Percentiles rank a stretch among this genome's conserved stretches.
Conservation (phyloP, 2,113 vertebrate genomes). For the Podiceps cristatus region DNA sequence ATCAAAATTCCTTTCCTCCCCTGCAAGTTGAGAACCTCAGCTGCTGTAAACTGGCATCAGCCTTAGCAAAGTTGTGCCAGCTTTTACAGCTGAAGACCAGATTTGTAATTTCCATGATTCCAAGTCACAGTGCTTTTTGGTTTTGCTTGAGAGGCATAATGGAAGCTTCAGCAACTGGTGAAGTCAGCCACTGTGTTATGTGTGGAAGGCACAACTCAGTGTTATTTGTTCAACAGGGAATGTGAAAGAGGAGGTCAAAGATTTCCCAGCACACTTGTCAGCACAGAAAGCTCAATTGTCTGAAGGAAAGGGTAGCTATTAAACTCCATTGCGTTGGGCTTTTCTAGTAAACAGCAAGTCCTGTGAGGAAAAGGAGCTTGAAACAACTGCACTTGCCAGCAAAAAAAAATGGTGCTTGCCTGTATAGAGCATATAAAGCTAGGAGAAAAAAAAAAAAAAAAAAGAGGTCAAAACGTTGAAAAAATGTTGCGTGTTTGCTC, state of each 20-base stretch:
- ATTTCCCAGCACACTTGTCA: not conserved
- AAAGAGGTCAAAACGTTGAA: conserved; percentile 36
- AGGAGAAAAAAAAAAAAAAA: conserved; percentile 50
- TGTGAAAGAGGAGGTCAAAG: not conserved
- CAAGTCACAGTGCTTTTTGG: not conserved
- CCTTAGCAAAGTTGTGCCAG: not conserved
- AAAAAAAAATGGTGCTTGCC: too few relatives aligned
- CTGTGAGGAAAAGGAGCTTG: not conserved
- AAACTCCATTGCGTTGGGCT: not conserved
- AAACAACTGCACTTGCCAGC: conserved; percentile 1
- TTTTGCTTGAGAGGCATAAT: not conserved
- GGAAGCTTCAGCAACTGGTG: not conserved
- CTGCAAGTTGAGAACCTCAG: not conserved
- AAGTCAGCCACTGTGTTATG: not conserved
- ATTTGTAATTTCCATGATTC: not conserved
- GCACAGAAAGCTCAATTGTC: not conserved
- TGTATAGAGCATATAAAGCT: not conserved
- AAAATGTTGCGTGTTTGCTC: conserved; percentile 17
- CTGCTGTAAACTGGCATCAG: not conserved
- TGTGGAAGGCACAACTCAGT: not conserved
- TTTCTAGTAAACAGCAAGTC: conserved; percentile 16
- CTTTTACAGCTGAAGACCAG: not conserved
- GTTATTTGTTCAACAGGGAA: not conserved
- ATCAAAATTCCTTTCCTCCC: not conserved
- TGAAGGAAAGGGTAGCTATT: conserved; percentile 33